Conservation (phyloP, 2,113 vertebrate species). For the Bombycilla garrulus region DNA sequence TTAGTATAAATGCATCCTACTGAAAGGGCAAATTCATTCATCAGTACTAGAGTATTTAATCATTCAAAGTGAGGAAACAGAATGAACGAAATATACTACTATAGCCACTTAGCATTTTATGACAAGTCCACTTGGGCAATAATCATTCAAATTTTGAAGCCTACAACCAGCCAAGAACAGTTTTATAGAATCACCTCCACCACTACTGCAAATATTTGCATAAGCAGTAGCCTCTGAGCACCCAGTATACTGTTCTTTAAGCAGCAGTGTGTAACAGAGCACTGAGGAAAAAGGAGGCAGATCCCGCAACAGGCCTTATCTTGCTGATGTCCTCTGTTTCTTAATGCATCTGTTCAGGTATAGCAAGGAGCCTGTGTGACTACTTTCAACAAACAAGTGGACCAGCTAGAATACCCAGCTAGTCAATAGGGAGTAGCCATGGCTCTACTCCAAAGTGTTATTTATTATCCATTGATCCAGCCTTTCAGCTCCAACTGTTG, state of each 20-base stretch:
- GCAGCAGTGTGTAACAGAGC: neutral
- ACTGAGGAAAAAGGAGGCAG: rapidly evolving
- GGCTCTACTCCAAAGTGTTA: neutral
- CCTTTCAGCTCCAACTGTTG: neutral
- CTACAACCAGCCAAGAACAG: neutral
- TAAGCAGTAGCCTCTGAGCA: neutral
- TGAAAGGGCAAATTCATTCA: neutral
- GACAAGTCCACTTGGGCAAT: neutral
- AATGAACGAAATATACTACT: neutral
- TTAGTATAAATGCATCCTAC: neutral
- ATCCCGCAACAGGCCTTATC: neutral
- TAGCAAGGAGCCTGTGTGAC: neutral
- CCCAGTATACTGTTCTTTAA: neutral
- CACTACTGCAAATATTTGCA: neutral
- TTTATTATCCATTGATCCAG: neutral
- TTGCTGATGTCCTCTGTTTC: neutral
- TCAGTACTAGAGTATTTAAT: neutral
- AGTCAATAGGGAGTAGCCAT: neutral
- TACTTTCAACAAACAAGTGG: neutral
- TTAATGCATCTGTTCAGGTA: neutral
- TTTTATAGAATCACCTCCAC: neutral
- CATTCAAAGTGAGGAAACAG: neutral
- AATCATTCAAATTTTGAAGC: neutral
- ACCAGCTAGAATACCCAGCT: neutral
- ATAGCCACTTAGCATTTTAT: neutral